Conservation (phyloP, 2,888 invertebrate genomes). For the Miltochrista miniata region DNA sequence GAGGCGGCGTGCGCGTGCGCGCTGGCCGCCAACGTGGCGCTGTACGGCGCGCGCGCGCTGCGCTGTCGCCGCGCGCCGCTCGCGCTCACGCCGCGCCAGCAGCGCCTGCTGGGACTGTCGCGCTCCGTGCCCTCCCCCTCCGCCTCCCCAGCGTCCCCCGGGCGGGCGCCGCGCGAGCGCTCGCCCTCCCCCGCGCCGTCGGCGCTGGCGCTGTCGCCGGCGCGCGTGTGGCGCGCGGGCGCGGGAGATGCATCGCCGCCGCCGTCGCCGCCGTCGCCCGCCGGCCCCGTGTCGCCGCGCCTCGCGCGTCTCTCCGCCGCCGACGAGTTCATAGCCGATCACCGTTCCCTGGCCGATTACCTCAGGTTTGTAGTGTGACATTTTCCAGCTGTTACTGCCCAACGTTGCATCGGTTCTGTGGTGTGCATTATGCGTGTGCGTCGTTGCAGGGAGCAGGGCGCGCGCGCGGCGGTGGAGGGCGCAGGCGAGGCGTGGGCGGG, state of each 20-base stretch:
- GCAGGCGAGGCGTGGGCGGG: constrained; percentile 40
- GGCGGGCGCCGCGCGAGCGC: constrained; percentile 43
- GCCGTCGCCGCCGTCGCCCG: constrained; percentile 38
- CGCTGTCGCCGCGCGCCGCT: constrained; percentile 34
- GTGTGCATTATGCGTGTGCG: neutral
- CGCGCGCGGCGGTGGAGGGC: constrained; percentile 7
- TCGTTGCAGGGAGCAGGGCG: constrained; percentile 1
- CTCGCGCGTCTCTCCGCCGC: constrained; percentile 74
- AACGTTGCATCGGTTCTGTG: too few species aligned
- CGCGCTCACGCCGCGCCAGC: constrained; percentile 28
- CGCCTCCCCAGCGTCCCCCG: constrained; percentile 4
- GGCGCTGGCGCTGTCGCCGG: constrained; percentile 42
- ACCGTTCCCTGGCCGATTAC: constrained; percentile 60
- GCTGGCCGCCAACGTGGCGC: constrained; percentile 40
- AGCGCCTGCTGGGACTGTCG: constrained; percentile 56
- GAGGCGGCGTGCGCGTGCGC: constrained; percentile 22
- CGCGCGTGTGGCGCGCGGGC: constrained; percentile 31
- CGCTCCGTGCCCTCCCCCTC: constrained; percentile 4
- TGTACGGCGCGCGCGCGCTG: constrained; percentile 39
- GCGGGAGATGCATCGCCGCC: constrained; percentile 57
- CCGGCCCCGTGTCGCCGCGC: constrained; percentile 8
- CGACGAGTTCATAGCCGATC: constrained; percentile 51
- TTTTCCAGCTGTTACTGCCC: too few species aligned
- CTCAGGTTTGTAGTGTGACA: constrained; percentile 82
- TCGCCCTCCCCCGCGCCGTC: constrained; percentile 59